Evolutionary conservation across 2,888 invertebrate genomes (phyloP).

Genomic region (Arrhopalites spinosus): DNA sequence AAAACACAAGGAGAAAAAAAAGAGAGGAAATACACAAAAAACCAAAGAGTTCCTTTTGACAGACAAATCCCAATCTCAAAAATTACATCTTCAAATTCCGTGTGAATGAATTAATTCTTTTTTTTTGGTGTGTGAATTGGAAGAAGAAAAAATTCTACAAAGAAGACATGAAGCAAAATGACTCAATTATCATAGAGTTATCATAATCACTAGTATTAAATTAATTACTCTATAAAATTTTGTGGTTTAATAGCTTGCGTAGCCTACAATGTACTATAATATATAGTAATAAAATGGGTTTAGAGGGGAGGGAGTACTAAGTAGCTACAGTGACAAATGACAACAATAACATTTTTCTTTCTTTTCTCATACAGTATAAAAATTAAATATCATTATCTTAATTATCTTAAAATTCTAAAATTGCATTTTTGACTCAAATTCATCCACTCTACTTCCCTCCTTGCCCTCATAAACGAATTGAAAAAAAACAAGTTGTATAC

Average conservation of each 20-base stretch:
- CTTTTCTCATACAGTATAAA: conserved; percentile 5
- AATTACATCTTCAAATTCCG: no score
- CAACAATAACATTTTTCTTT: background rate
- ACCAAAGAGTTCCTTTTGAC: background rate
- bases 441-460: background rate
- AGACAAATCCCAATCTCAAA: no score
- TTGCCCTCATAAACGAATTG: background rate
- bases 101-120: no score
- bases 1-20: background rate
- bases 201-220: no score
- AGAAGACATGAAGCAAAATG: no score
- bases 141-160: no score
- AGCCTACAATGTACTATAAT: no score
- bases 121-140: no score
- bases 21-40: background rate
- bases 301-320: background rate
- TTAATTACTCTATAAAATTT: no score
- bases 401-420: background rate
- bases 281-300: no score
- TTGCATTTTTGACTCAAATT: conserved; percentile 19
- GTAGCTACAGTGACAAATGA: background rate
- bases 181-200: no score
- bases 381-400: background rate
- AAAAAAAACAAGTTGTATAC: background rate
- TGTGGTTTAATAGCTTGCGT: no score